These are phyloP conservation scores for Phytoseiulus persimilis DNA, from an alignment of 2,888 invertebrate species.

Conservation along the genomic window DNA sequence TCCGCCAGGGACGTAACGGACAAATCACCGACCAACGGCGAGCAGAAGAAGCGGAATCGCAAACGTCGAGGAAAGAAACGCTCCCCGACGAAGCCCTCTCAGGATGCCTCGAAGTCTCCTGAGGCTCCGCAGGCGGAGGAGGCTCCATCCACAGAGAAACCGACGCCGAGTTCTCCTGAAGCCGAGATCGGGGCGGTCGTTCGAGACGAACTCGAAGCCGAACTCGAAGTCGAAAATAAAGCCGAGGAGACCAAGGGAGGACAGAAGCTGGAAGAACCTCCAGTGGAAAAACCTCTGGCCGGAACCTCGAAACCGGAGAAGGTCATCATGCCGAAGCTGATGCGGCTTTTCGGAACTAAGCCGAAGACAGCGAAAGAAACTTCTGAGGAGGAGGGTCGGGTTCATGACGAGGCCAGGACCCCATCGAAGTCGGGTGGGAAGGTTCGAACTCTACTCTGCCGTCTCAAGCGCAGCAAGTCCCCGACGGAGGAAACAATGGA, in stretches of 20 bases:
- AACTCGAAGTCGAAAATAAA: not conserved
- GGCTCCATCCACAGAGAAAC: not conserved
- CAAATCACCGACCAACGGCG: not conserved
- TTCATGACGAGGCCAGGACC: not conserved
- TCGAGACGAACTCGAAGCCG: not conserved
- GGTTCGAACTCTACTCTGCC: not conserved
- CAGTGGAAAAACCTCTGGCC: too few species aligned
- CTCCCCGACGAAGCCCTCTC: constrained; percentile 11
- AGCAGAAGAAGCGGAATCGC: constrained; percentile 9
- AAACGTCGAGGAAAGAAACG: constrained; percentile 9
- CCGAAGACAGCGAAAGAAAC: not conserved
- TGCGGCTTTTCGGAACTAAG: not conserved
- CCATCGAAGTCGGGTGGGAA: not conserved
- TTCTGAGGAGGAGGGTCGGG: not conserved
- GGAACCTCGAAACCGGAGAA: not conserved
- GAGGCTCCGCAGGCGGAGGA: not conserved
- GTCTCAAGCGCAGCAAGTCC: not conserved
- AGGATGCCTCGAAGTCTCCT: not conserved
- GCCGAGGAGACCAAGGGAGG: not conserved
- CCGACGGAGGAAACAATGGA: not conserved
- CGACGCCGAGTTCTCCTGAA: not conserved
- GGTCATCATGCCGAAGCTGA: not conserved
- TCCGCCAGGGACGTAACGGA: too few species aligned
- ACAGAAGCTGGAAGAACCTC: not conserved
- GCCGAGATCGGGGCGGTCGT: not conserved